Conservation (phyloP, 2,797 vertebrate genomes). For the Danio kyathit region DNA sequence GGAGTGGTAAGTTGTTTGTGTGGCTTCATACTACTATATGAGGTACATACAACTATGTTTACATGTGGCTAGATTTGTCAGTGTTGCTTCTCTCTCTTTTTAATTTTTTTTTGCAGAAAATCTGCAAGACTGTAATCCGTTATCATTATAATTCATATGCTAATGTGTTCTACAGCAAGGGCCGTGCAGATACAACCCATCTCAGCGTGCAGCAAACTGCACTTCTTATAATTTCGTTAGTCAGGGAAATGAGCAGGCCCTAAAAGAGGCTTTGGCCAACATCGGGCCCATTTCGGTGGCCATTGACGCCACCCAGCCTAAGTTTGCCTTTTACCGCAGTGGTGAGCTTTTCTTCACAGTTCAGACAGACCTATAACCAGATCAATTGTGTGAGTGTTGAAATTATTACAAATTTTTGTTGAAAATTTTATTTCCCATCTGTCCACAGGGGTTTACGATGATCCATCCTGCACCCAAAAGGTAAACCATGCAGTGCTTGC, state of each 20-base stretch:
- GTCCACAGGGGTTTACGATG: slow-evolving; percentile 86
- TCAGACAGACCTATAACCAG: accelerated
- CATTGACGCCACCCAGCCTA: slow-evolving; percentile 78
- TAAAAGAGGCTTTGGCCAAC: slow-evolving; percentile 80
- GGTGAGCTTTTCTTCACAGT: slow-evolving; percentile 70
- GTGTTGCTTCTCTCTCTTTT: background rate
- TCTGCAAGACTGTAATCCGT: background rate
- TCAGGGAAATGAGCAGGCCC: slow-evolving; percentile 66
- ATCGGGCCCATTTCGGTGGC: slow-evolving; percentile 87
- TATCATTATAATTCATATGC: background rate
- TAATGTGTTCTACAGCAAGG: slow-evolving; percentile 71
- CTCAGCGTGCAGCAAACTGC: slow-evolving; percentile 83
- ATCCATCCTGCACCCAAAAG: slow-evolving; percentile 75
- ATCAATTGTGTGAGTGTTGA: accelerated
- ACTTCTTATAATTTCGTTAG: slow-evolving; percentile 75
- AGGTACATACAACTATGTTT: too few species aligned
- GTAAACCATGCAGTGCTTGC: slow-evolving; percentile 87
- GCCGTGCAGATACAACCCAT: slow-evolving; percentile 78
- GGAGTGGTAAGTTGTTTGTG: slow-evolving; percentile 75
- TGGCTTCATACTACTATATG: background rate
- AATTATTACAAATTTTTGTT: accelerated
- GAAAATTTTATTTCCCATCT: background rate
- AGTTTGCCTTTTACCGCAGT: slow-evolving; percentile 81
- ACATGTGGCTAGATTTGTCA: too few species aligned
- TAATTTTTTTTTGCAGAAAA: too few species aligned